Conservation (phyloP, 2,113 vertebrate species). For the Cottus gobio region DNA sequence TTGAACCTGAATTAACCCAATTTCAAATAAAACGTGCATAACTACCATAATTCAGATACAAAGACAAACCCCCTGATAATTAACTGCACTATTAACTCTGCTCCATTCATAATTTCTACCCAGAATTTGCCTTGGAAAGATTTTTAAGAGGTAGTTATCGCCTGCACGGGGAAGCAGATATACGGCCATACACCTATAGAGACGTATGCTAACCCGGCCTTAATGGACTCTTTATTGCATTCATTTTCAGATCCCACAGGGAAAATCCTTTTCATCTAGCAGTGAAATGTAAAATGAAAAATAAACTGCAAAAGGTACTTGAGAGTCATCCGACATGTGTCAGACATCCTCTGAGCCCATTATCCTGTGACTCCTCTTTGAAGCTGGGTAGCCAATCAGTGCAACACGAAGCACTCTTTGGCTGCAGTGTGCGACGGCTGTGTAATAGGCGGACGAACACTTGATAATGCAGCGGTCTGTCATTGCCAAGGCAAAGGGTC, state of each 20-base stretch:
- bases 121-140: not conserved
- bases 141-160: not conserved
- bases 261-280: constrained; percentile 12
- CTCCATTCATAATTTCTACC: not conserved
- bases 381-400: constrained; percentile 37
- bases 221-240: not conserved
- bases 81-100: not conserved
- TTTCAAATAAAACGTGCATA: not conserved
- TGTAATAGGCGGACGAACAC: constrained; percentile 47
- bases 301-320: constrained; percentile 24
- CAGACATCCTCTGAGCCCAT: constrained; percentile 27
- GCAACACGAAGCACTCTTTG: constrained; percentile 40
- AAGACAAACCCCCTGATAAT: not conserved
- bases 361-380: constrained; percentile 43
- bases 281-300: constrained; percentile 44
- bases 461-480: constrained; percentile 50
- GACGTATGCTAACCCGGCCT: constrained; percentile 3
- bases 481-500: constrained; percentile 46
- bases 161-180: not conserved
- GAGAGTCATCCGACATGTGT: constrained; percentile 33
- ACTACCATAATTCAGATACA: not conserved
- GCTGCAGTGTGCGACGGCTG: constrained; percentile 17
- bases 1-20: not conserved
- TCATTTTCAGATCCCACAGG: constrained; percentile 1
- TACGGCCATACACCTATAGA: not conserved